Percentiles rank a stretch among this genome's conserved stretches.
Conservation (phyloP, 2,113 vertebrate genomes). For the Plecotus auritus region DNA sequence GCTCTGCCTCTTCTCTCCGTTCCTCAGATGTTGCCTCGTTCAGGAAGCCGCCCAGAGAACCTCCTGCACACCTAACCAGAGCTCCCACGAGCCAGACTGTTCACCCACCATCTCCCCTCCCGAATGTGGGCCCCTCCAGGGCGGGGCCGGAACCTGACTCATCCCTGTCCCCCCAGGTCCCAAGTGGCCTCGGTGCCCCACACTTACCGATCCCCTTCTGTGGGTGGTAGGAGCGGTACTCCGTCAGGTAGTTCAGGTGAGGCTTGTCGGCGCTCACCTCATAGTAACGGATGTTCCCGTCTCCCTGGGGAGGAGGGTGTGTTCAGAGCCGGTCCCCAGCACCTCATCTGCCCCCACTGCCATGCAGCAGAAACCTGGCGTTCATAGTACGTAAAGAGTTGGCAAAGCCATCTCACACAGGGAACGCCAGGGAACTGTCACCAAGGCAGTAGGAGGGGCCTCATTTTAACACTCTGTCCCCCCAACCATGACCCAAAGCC, state of each 20-base stretch:
- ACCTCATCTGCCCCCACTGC: not conserved
- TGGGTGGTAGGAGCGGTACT: constrained; percentile 88
- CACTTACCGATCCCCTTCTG: constrained; percentile 94
- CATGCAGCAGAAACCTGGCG: not conserved
- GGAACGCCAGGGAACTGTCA: not conserved
- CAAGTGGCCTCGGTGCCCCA: accelerated
- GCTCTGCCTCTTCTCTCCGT: not conserved
- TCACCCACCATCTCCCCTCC: not conserved
- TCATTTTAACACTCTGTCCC: not conserved
- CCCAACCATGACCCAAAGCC: not conserved
- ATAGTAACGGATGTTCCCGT: constrained; percentile 94
- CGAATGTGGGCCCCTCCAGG: not conserved
- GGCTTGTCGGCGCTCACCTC: constrained; percentile 91
- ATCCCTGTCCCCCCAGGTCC: not conserved
- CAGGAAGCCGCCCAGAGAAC: not conserved
- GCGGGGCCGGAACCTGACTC: not conserved
- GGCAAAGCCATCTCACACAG: not conserved
- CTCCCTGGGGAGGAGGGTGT: constrained; percentile 82
- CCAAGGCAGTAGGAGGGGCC: not conserved
- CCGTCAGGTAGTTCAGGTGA: constrained; percentile 88
- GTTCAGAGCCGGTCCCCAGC: not conserved
- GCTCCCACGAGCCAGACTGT: not conserved
- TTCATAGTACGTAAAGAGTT: not conserved
- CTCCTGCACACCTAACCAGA: not conserved
- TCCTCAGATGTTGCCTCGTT: not conserved